phyloP scores from a whole-genome alignment of 2,113 vertebrate genomes.

The Pterocles burchelli region DNA sequence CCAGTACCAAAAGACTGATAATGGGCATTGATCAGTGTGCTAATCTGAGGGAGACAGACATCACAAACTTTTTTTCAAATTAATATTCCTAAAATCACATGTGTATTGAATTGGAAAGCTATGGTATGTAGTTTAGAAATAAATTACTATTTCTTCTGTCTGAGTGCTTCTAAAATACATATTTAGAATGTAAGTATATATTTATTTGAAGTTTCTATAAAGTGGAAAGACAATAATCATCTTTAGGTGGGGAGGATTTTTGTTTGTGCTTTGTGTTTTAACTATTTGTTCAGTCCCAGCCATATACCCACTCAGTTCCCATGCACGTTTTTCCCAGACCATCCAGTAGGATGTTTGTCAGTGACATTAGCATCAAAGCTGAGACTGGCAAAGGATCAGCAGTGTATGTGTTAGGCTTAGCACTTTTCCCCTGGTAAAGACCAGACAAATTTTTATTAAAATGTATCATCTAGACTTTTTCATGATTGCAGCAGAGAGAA shows the following conservation, averaged over 20 bases:
- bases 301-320: neutral
- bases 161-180: neutral
- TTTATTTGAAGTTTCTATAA: neutral
- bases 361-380: neutral
- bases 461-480: neutral
- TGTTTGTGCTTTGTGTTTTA: neutral
- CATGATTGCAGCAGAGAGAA: neutral
- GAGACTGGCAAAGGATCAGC: neutral
- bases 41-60: neutral
- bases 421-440: neutral
- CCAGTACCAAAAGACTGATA: neutral
- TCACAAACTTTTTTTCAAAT: neutral
- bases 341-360: neutral
- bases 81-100: neutral
- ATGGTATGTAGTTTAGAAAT: neutral
- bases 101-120: neutral
- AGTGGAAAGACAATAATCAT: fast-evolving
- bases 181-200: neutral
- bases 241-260: neutral
- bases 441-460: neutral
- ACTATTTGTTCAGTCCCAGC: neutral
- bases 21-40: neutral
- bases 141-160: neutral
- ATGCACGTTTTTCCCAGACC: neutral
- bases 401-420: neutral